These are phyloP conservation scores for Ctena decussata DNA, from an alignment of 2,888 invertebrate species.

Conservation along the genomic window DNA sequence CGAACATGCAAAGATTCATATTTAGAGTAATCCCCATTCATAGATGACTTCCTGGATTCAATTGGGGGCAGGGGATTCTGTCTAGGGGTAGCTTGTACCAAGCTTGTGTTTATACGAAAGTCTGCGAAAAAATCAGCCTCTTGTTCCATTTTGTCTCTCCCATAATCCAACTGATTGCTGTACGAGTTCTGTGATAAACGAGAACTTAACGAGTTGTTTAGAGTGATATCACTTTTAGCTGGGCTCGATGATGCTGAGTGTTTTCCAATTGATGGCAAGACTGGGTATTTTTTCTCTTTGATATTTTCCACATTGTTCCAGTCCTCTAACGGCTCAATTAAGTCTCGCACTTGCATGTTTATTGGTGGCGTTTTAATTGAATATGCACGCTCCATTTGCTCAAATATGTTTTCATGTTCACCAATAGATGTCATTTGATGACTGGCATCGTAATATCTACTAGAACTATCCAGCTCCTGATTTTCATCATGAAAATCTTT, in stretches of 20 bases:
- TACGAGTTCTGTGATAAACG: slow-evolving; percentile 29
- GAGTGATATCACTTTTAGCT: slow-evolving; percentile 7
- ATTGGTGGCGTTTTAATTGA: slow-evolving; percentile 48
- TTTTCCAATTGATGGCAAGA: slow-evolving; percentile 74
- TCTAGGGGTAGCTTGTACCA: slow-evolving; percentile 67
- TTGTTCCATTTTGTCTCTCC: slow-evolving; percentile 71
- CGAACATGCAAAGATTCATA: neutral
- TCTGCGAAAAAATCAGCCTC: slow-evolving; percentile 78
- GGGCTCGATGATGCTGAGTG: slow-evolving; percentile 22
- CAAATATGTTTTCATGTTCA: neutral
- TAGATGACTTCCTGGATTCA: neutral
- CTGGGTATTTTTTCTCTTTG: slow-evolving; percentile 74
- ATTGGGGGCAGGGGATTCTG: slow-evolving; percentile 69
- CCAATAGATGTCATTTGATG: neutral
- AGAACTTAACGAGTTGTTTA: neutral
- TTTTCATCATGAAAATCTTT: neutral
- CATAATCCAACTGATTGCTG: slow-evolving; percentile 76
- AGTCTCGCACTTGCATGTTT: slow-evolving; percentile 65
- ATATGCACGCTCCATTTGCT: neutral
- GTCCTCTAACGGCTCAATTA: slow-evolving; percentile 71
- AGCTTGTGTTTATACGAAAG: slow-evolving; percentile 69
- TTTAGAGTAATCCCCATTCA: neutral
- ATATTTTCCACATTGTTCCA: slow-evolving; percentile 56
- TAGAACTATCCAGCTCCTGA: neutral
- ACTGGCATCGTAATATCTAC: neutral